Conservation (phyloP, 2,888 invertebrate species). For the Phalera bucephala region DNA sequence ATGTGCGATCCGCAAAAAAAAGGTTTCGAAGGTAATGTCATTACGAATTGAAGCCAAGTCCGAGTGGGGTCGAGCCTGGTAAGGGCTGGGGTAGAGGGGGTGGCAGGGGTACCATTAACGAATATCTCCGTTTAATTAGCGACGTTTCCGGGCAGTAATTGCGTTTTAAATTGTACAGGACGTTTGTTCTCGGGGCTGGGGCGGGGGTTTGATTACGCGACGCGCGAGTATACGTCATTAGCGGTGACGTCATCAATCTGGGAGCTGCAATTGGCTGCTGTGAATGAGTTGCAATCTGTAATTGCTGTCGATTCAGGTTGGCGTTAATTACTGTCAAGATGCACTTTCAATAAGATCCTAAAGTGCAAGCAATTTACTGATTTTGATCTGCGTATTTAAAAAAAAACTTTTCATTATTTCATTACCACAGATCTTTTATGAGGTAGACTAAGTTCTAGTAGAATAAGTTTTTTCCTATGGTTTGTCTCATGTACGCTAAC, state of each 20-base stretch:
- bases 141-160: slow-evolving; percentile 56
- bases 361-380: too few relatives aligned
- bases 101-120: slow-evolving; percentile 39
- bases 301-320: too few relatives aligned
- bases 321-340: too few relatives aligned
- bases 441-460: too few relatives aligned
- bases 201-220: slow-evolving; percentile 13
- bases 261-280: background rate
- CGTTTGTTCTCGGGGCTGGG: slow-evolving; percentile 27
- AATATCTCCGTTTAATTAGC: slow-evolving; percentile 67
- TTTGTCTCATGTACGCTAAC: too few relatives aligned
- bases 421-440: too few relatives aligned
- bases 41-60: slow-evolving; percentile 36
- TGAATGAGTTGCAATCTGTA: too few relatives aligned
- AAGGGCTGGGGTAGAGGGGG: slow-evolving; percentile 4
- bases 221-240: slow-evolving; percentile 17
- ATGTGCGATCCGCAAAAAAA: slow-evolving; percentile 21
- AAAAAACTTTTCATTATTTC: too few relatives aligned
- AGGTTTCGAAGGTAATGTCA: slow-evolving; percentile 31
- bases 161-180: slow-evolving; percentile 58
- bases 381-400: too few relatives aligned
- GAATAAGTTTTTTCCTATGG: too few relatives aligned
- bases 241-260: slow-evolving; percentile 23
- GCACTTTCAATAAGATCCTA: too few relatives aligned
- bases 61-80: slow-evolving; percentile 16